These are phyloP conservation scores for Tachyglossus aculeatus DNA, from an alignment of 2,797 vertebrate genomes.

Conservation along the genomic window DNA sequence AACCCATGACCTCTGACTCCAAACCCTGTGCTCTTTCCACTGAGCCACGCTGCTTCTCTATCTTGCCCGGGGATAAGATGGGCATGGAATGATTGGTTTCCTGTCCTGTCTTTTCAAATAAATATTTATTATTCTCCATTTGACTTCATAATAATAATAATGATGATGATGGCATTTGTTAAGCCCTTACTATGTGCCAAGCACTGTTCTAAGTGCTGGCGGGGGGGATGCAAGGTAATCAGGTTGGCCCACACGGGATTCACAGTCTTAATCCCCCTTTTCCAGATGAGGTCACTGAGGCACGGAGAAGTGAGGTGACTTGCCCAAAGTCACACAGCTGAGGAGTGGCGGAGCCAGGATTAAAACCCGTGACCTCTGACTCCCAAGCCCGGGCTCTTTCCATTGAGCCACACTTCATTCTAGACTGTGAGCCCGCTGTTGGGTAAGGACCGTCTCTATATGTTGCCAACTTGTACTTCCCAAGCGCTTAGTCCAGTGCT, in stretches of 20 bases:
- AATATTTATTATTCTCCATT: constrained; percentile 48
- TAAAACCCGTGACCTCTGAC: background rate
- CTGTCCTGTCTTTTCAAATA: constrained; percentile 11
- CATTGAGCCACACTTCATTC: accelerated
- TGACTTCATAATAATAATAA: background rate
- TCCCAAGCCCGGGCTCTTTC: background rate
- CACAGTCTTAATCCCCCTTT: background rate
- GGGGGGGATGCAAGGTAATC: too few relatives aligned
- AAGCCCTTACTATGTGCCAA: background rate
- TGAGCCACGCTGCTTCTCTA: too few relatives aligned
- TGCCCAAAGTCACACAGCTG: background rate
- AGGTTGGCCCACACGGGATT: background rate
- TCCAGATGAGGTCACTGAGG: background rate
- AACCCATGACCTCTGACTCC: too few relatives aligned
- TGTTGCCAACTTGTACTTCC: too few relatives aligned
- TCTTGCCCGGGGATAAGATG: too few relatives aligned
- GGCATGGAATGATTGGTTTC: background rate
- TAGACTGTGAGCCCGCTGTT: background rate
- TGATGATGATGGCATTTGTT: background rate
- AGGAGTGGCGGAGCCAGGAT: background rate
- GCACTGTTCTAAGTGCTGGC: too few relatives aligned
- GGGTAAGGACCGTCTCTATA: too few relatives aligned
- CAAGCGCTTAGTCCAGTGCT: too few relatives aligned
- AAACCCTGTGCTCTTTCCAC: too few relatives aligned
- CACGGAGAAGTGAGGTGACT: accelerated